Evolutionary conservation across 2,797 vertebrate species (phyloP).

Genomic region (Sebastes itinus): DNA sequence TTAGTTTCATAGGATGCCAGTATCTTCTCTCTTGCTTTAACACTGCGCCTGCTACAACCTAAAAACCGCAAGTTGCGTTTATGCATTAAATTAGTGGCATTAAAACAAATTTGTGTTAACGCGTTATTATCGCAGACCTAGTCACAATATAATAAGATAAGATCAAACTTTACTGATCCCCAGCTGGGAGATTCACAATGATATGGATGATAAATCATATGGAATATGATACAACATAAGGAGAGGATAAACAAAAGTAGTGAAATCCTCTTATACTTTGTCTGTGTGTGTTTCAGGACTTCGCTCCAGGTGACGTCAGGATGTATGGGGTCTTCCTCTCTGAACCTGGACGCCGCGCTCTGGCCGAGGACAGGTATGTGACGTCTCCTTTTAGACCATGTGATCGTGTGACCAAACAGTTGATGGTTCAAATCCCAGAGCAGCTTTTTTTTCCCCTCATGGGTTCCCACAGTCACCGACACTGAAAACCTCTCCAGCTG

Average conservation of each 20-base stretch:
- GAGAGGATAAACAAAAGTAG: neutral
- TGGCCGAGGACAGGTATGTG: conserved; percentile 79
- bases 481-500: neutral
- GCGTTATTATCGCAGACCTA: no score
- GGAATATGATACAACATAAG: neutral
- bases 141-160: neutral
- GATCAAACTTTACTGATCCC: neutral
- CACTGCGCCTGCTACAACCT: no score
- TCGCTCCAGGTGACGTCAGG: conserved; percentile 71
- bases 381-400: neutral
- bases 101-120: no score
- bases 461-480: neutral
- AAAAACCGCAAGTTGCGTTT: no score
- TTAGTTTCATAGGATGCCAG: no score
- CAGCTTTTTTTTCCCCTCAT: neutral
- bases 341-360: conserved; percentile 61
- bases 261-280: neutral
- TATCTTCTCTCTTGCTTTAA: no score
- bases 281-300: conserved; percentile 80
- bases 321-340: conserved; percentile 73
- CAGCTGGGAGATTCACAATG: neutral
- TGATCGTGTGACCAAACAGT: neutral
- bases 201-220: neutral
- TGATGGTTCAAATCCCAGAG: neutral
- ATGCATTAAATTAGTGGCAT: no score